Conservation (phyloP, 2,797 vertebrate genomes). For the Enoplosus armatus region DNA sequence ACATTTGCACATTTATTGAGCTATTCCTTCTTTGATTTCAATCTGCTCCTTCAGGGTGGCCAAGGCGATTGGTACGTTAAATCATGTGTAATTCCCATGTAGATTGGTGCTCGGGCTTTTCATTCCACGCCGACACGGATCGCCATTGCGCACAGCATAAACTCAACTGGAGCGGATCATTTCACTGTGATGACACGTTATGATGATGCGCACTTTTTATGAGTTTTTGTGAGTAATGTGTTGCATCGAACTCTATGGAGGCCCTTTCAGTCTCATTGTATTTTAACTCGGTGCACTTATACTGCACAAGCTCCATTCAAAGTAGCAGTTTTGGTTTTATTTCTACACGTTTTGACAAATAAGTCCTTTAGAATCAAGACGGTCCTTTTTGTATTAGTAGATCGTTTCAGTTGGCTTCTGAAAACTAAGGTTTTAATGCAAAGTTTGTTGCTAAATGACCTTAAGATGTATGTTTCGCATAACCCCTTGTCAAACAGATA, state of each 20-base stretch:
- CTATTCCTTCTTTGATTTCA: not conserved
- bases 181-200: not conserved
- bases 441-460: not conserved
- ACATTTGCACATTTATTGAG: not conserved
- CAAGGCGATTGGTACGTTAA: not conserved
- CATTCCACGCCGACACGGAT: not conserved
- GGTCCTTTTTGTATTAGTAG: not conserved
- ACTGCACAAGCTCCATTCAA: too few species aligned
- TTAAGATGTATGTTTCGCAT: not conserved
- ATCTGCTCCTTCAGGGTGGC: not conserved
- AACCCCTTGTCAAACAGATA: constrained; percentile 4
- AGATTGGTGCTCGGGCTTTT: not conserved
- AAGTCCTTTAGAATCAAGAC: not conserved
- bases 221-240: not conserved
- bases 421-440: not conserved
- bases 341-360: not conserved
- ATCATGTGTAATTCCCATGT: not conserved
- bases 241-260: not conserved
- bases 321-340: not conserved
- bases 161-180: not conserved
- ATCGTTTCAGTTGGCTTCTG: not conserved
- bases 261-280: not conserved
- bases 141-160: not conserved
- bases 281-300: not conserved
- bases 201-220: not conserved